A percentile compares a stretch with the other conserved stretches of the same genome.
Conservation (phyloP, 2,113 vertebrate genomes). For the Platycercus adscitus region DNA sequence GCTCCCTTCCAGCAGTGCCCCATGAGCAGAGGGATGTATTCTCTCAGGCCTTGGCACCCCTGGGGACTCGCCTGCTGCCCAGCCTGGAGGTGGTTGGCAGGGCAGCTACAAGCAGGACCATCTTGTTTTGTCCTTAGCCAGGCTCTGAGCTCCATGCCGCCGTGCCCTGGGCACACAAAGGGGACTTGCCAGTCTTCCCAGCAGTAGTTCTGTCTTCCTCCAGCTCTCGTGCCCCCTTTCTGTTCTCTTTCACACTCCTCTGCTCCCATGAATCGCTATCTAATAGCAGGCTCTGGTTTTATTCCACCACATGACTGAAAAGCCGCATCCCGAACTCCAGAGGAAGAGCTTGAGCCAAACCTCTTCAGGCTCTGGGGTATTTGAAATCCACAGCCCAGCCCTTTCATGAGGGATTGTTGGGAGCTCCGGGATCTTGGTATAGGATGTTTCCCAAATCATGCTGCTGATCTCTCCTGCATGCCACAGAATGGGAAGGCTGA, state of each 20-base stretch:
- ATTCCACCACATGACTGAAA: background rate
- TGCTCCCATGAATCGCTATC: background rate
- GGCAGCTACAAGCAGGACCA: background rate
- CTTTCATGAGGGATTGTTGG: background rate
- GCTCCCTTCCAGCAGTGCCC: background rate
- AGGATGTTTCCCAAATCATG: background rate
- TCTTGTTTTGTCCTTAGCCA: background rate
- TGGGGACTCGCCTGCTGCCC: fast-evolving
- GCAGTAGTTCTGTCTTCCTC: background rate
- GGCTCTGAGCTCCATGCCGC: background rate
- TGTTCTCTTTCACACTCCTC: background rate
- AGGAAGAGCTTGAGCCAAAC: background rate
- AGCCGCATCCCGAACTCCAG: background rate
- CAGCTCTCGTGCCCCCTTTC: background rate
- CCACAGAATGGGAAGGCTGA: background rate
- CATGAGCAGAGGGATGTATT: background rate
- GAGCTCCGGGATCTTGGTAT: background rate
- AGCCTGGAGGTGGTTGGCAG: background rate
- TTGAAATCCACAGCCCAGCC: background rate
- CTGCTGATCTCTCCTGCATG: background rate
- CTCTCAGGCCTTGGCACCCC: background rate
- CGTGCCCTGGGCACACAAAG: background rate
- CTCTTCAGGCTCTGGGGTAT: background rate
- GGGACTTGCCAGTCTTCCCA: background rate
- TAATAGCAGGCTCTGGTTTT: background rate